phyloP scores from a whole-genome alignment of 1,140 invertebrate genomes.

The Diplogasteroides magnus region DNA sequence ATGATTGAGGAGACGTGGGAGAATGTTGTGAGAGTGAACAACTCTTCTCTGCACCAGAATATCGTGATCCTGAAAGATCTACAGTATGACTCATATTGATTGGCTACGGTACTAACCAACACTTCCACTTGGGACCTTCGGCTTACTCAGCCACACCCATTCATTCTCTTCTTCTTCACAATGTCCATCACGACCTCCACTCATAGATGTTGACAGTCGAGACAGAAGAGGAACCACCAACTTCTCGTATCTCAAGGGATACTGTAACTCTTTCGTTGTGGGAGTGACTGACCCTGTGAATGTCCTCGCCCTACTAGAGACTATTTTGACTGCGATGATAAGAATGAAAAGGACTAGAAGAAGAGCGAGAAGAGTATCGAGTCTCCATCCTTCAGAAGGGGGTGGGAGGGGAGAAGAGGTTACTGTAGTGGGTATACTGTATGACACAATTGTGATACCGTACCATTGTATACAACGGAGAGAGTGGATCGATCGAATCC shows the following conservation, averaged over 20 bases:
- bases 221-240: constrained; percentile 30
- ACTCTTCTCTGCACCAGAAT: constrained; percentile 27
- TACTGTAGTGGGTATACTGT: not conserved
- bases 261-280: not conserved
- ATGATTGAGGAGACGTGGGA: constrained; percentile 20
- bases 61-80: constrained; percentile 30
- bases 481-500: no score
- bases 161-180: constrained; percentile 28
- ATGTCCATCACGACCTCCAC: constrained; percentile 11
- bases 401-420: not conserved
- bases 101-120: no score
- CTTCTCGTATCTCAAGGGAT: constrained; percentile 29
- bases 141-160: constrained; percentile 36
- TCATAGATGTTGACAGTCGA: constrained; percentile 18
- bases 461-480: not conserved
- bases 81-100: no score
- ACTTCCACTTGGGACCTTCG: no score
- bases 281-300: constrained; percentile 25
- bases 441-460: no score
- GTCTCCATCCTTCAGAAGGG: constrained; percentile 4
- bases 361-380: constrained; percentile 11
- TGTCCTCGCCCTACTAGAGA: constrained; percentile 12
- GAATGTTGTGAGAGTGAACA: constrained; percentile 22
- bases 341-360: constrained; percentile 12
- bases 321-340: constrained; percentile 17